A percentile compares a stretch with the other conserved stretches of the same genome.
Conservation (phyloP, 2,888 invertebrate genomes). For the Mantis religiosa region DNA sequence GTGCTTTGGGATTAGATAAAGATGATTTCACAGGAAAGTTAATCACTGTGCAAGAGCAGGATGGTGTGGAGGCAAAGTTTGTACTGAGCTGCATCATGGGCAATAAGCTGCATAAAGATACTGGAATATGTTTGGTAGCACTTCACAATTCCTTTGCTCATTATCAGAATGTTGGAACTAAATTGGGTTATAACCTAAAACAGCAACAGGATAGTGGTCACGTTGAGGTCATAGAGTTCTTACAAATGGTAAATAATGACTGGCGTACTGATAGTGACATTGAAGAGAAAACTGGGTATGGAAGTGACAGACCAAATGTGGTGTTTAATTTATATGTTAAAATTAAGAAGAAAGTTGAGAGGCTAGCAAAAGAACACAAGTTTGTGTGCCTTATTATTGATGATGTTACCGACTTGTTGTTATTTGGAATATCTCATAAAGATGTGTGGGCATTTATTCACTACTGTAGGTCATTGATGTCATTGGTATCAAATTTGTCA, state of each 20-base stretch:
- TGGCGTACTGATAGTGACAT: conserved; percentile 35
- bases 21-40: conserved; percentile 52
- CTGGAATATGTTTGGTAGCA: conserved; percentile 58
- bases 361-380: conserved; percentile 42
- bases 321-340: conserved; percentile 46
- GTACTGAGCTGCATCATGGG: conserved; percentile 62
- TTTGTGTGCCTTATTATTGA: conserved; percentile 62
- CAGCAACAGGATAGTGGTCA: conserved; percentile 48
- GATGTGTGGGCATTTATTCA: conserved; percentile 52
- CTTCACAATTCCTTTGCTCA: conserved; percentile 68
- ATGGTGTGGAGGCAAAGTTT: conserved; percentile 68
- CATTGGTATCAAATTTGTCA: background rate
- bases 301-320: conserved; percentile 33
- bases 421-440: conserved; percentile 54
- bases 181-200: conserved; percentile 67
- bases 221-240: conserved; percentile 52
- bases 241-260: conserved; percentile 41
- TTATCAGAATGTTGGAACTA: conserved; percentile 69
- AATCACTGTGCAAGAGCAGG: conserved; percentile 65
- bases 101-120: conserved; percentile 55
- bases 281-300: conserved; percentile 35
- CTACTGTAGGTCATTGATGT: conserved; percentile 43
- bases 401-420: conserved; percentile 67
- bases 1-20: conserved; percentile 62
- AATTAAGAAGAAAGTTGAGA: conserved; percentile 45